Percentiles rank a stretch among this genome's conserved stretches.
Conservation (phyloP, 2,888 invertebrate species). For the Periphyllus acericola region DNA sequence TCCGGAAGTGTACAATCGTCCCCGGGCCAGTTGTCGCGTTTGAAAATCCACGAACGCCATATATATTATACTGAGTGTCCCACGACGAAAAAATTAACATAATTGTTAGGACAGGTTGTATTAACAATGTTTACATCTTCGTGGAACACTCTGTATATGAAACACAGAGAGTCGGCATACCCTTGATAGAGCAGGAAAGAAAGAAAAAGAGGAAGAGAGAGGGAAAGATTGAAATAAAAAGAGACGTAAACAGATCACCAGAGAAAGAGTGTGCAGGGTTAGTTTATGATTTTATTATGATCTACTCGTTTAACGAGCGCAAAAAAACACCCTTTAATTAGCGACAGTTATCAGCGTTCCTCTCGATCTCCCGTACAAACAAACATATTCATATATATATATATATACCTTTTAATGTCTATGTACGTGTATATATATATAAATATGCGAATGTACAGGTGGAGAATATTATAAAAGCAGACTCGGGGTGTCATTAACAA, state of each 20-base stretch:
- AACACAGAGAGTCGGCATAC: neutral
- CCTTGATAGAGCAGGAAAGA: too few relatives aligned
- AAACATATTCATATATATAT: neutral
- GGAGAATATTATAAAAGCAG: neutral
- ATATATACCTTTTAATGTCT: neutral
- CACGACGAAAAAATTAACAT: too few relatives aligned
- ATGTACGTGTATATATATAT: neutral
- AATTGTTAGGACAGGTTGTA: too few relatives aligned
- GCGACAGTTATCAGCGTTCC: neutral
- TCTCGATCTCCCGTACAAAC: neutral
- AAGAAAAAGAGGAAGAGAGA: too few relatives aligned
- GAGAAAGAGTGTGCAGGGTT: neutral
- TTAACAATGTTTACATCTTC: too few relatives aligned
- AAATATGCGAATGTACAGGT: neutral
- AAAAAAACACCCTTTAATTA: conserved; percentile 32
- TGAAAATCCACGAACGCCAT: too few relatives aligned
- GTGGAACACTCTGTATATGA: too few relatives aligned
- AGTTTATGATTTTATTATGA: conserved; percentile 21
- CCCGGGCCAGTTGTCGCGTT: too few relatives aligned
- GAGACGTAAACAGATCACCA: too few relatives aligned
- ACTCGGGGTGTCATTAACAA: conserved; percentile 15
- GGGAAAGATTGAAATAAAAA: too few relatives aligned
- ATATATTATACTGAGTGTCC: too few relatives aligned
- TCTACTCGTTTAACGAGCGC: conserved; percentile 33
- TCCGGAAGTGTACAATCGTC: neutral